Percentiles rank a stretch among this genome's conserved stretches.
Evolutionary conservation across 2,888 invertebrate genomes (phyloP).

Genomic region (Heliconius ismenius): DNA sequence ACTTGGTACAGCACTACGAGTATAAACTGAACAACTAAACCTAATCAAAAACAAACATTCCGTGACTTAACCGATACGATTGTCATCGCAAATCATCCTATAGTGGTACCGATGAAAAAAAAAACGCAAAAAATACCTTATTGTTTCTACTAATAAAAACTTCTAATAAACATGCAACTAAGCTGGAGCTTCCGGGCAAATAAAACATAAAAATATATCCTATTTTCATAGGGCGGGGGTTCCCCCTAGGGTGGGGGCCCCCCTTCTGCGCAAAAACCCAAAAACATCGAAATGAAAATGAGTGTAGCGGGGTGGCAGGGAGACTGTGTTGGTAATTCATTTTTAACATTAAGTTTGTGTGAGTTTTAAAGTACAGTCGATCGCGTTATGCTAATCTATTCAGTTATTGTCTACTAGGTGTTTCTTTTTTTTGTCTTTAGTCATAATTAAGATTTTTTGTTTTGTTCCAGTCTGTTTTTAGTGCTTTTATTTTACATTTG

Average conservation of each 20-base stretch:
- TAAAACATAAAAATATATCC: conserved; percentile 83
- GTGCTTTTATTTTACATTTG: background rate
- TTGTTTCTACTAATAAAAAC: conserved; percentile 81
- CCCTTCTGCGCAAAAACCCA: conserved; percentile 82
- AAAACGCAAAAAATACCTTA: conserved; percentile 61
- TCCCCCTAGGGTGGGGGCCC: conserved; percentile 51
- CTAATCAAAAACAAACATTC: conserved; percentile 61
- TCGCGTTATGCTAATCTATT: conserved; percentile 51
- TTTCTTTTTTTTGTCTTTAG: conserved; percentile 23
- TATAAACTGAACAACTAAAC: conserved; percentile 44
- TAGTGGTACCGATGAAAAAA: conserved; percentile 42
- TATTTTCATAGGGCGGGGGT: conserved; percentile 81
- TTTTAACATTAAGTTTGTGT: conserved; percentile 81
- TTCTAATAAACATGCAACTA: conserved; percentile 83
- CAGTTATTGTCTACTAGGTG: conserved; percentile 37
- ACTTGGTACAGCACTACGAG: conserved; percentile 20
- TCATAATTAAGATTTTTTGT: conserved; percentile 7
- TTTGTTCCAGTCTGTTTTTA: background rate
- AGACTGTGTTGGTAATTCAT: conserved; percentile 81
- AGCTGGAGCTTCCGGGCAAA: conserved; percentile 81
- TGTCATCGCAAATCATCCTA: conserved; percentile 69
- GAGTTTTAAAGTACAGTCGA: conserved; percentile 80
- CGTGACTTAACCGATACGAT: conserved; percentile 69
- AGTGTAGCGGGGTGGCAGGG: conserved; percentile 74
- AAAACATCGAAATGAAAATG: conserved; percentile 83